Evolutionary conservation across 30 jellyfish, hydroid and myxozoan genomes (phyloP), one percentile per base, ranked within the genome.

Genomic region (Aurelia aurita): DNA sequence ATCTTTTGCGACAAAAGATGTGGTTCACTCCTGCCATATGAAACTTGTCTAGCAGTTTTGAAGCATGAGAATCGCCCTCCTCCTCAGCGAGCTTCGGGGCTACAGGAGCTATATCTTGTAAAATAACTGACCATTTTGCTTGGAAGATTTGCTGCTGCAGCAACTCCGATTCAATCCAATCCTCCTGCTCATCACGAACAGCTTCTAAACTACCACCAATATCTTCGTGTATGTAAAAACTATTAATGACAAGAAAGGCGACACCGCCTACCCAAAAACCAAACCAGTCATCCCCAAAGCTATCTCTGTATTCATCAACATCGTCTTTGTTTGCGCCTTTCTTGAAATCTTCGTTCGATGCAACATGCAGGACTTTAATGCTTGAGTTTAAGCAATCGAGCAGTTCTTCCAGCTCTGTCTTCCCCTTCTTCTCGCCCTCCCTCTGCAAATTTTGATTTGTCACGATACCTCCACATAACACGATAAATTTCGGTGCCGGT

Each of bases 221-320:
- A 44, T 59, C 69, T 15, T 65, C 49, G 1, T 46, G 43, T 31
- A 20, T 62, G 43, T 85, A 85, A 32, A 74, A 67, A 32, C 88
- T 85, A 35, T 88, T 88, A 27, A 88, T 43, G 51, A 77, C 90
- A 19, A 88, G 46, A 59, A 78, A 88, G 0, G 90, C 79, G 16
- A 88, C 89, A 11, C 97, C 97, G 57, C 97, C 55, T 22, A 71
- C 89, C 97, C 97, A 88, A 55, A 88, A 88, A 57, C 77, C 92
- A 73, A 64, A 88, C 92, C 92, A 88, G 31, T 88, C 97, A 68
- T 88, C 97, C 16, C 97, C 97, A 47, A 20, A 71, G 5, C 51
- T 19, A 54, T 49, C 31, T 19, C 84, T 79, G 67, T 88, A 88
- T 6, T 6, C 58, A 19, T 70, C 92, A 20, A 88, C 44, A 45